Conservation (phyloP, 2,113 vertebrate species). For the Anser brachyrhynchus region DNA sequence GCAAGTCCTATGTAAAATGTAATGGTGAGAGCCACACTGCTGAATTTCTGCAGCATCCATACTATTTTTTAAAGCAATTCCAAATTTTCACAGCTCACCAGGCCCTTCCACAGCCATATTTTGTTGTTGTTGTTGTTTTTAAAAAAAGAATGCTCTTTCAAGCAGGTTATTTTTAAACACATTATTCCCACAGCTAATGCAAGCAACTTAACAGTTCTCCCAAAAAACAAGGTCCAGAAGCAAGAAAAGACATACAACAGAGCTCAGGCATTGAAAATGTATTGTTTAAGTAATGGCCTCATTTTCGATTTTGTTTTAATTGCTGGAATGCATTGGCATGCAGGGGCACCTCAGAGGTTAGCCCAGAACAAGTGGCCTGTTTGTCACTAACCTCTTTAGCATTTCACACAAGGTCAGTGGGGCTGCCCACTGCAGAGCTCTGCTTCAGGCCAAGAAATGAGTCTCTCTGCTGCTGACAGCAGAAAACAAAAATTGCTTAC, state of each 20-base stretch:
- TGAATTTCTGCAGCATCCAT: constrained; percentile 36
- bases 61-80: constrained; percentile 3
- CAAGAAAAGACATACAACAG: constrained; percentile 12
- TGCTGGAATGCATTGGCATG: background rate
- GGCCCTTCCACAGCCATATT: background rate
- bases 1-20: background rate
- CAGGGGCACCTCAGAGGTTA: background rate
- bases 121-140: constrained; percentile 16
- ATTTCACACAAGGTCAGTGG: background rate
- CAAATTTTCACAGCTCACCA: constrained; percentile 45
- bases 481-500: background rate
- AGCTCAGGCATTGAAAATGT: constrained; percentile 13
- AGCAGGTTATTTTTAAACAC: constrained; percentile 31
- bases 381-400: background rate
- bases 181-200: constrained; percentile 28
- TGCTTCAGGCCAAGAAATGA: background rate
- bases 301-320: background rate
- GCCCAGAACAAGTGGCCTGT: background rate
- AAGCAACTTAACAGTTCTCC: constrained; percentile 40
- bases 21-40: background rate
- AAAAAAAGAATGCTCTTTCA: constrained; percentile 27
- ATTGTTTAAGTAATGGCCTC: background rate
- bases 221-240: constrained; percentile 58
- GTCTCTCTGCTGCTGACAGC: background rate
- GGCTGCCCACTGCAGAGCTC: background rate